Base-by-base conservation (phyloP, 2,797 vertebrate genomes). In the Melanotaenia pygmaea region DNA sequence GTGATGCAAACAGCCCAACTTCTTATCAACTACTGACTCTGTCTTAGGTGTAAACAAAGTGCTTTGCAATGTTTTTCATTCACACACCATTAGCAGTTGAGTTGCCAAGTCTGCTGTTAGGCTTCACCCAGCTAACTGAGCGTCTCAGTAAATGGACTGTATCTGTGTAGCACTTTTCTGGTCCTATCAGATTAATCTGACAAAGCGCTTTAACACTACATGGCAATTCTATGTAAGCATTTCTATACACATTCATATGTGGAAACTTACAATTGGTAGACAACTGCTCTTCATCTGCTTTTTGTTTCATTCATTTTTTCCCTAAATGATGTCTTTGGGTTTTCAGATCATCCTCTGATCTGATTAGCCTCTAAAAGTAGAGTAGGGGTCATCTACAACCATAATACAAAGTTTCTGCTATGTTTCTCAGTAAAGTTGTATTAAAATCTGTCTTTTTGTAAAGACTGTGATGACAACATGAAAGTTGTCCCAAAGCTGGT, bases 301-400 rank as follows among this genome's bases (percentile, higher is more conserved):
- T 45, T 45, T 6, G 18, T 45, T 16, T 45, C 4, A 18, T 6
- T 3, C 14, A 43, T 43, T 43, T 18, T 43, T 14, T 16, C 16
- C 14, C 18, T 40, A 40, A 40, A 37, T 9, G 8, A 11, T 37
- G 35, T 37, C 10, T 37, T 10, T 37, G 8, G 35, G 8, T 37
- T 9, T 9, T 37, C 11, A 10, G 35, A 11, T 37, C 35, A 37
- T 37, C 8, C 8, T 37, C 8, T 37, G 35, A 37, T 37, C 8
- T 7, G 8, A 9, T 3, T 11, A 37, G 2, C 9, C 2, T 37
- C 35, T 37, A 10, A 37, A 37, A 11, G 35, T 38, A 38, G 1
- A 38, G 2, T 1, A 93, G 92, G 93, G 92, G 89, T 90, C 91
- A 93, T 90, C 91, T 86, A 50, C 7, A 50, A 22, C n/a, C 7